These are phyloP conservation scores for Drosophila engyochracea DNA, from an alignment of 2,888 invertebrate species.

Conservation along the genomic window DNA sequence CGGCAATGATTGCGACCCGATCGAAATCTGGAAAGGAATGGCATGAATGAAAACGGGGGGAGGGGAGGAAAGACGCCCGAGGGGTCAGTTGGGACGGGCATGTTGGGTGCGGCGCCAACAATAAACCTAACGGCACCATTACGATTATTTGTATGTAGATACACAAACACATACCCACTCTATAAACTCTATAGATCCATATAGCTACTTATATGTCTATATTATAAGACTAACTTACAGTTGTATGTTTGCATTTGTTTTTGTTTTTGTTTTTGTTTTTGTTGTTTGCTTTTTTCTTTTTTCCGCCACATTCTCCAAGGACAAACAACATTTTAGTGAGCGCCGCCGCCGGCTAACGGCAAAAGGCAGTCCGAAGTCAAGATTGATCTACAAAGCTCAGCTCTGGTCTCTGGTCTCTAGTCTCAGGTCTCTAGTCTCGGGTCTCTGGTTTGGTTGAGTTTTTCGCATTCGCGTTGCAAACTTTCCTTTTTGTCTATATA, in stretches of 20 bases:
- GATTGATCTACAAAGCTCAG: slow-evolving; percentile 72
- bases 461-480: slow-evolving; percentile 69
- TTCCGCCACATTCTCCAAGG: slow-evolving; percentile 80
- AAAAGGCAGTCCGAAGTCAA: slow-evolving; percentile 64
- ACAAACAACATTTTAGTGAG: slow-evolving; percentile 82
- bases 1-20: slow-evolving; percentile 58
- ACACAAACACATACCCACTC: slow-evolving; percentile 17
- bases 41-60: slow-evolving; percentile 16
- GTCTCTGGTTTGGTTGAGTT: slow-evolving; percentile 49
- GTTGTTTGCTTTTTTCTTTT: slow-evolving; percentile 12
- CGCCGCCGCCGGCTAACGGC: slow-evolving; percentile 68
- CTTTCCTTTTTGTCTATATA: slow-evolving; percentile 69
- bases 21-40: slow-evolving; percentile 54
- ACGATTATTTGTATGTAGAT: slow-evolving; percentile 33
- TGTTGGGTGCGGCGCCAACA: slow-evolving; percentile 75
- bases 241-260: slow-evolving; percentile 41
- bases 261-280: neutral
- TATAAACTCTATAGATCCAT: slow-evolving; percentile 13
- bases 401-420: slow-evolving; percentile 30
- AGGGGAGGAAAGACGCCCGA: neutral
- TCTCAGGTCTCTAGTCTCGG: slow-evolving; percentile 10
- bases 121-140: slow-evolving; percentile 75
- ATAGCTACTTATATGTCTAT: slow-evolving; percentile 24
- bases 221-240: slow-evolving; percentile 39
- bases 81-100: slow-evolving; percentile 46